Base-by-base conservation (phyloP, 2,797 vertebrate species). In the Xenopus petersii region DNA sequence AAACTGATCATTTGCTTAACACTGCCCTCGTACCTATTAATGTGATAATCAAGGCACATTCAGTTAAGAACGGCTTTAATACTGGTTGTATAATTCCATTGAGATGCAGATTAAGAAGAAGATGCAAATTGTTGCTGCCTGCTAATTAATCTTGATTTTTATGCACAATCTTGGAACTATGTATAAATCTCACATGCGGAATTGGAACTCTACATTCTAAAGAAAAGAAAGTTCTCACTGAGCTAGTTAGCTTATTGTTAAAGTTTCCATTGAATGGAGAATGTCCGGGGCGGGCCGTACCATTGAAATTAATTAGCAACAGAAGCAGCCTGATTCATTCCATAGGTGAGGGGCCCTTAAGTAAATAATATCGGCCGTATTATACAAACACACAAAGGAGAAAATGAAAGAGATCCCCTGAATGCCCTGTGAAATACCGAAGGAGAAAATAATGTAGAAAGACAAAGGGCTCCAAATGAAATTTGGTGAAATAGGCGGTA, bases 221-320 rank as follows among this genome's bases (percentile, higher is more conserved):
- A 82, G 75, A 82, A 81, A 77, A 64, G 0, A 81, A 80, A 68
- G 1, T 64, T 48, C 47, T 83, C 21, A 75, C 70, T 81, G 76
- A 75, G 69, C 66, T 79, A 70, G 73, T 64, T 81, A 83, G 79
- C 59, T 81, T 79, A 82, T 79, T 76, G 55, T 79, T 83, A 77
- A 62, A 71, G 67, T 64, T 85, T 89, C 91, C 82, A 87, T 87
- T 88, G 86, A 84, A 84, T 85, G 82, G 82, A 80, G 83, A 85
- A 82, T 82, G 81, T 81, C 9, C 15, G 1, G 88, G 88, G 82
- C 86, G 80, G 81, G 80, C 85, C 82, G 87, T 85, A 86, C 89
- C 90, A 93, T 91, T 87, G 81, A 87, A 95, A 88, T 87, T 89
- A 91, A 92, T 93, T 93, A 93, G 91, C 92, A 90, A 83, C 82